These are phyloP conservation scores for Symphodus melops DNA, from an alignment of 2,113 vertebrate genomes.

Conservation along the genomic window DNA sequence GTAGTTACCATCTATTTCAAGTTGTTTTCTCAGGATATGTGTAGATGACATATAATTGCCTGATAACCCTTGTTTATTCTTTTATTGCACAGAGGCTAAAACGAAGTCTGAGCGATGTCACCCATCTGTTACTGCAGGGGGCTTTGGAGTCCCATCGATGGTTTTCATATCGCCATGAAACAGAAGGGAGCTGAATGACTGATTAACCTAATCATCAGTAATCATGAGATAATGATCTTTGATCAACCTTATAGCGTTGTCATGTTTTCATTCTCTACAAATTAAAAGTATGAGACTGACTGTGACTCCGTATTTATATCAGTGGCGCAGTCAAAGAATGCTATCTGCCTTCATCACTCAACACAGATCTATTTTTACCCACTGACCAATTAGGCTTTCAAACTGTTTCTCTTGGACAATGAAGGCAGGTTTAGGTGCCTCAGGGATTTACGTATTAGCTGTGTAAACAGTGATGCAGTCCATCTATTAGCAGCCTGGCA, in stretches of 20 bases:
- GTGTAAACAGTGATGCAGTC: slow-evolving; percentile 45
- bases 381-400: slow-evolving; percentile 49
- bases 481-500: slow-evolving; percentile 38
- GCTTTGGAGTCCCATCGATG: too few relatives aligned
- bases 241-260: neutral
- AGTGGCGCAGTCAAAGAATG: slow-evolving; percentile 10
- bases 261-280: neutral
- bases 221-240: slow-evolving; percentile 9
- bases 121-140: too few relatives aligned
- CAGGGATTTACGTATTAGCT: slow-evolving; percentile 50
- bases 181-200: neutral
- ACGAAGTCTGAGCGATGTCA: too few relatives aligned
- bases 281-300: neutral
- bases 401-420: slow-evolving; percentile 33
- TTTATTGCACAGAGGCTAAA: neutral
- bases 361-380: slow-evolving; percentile 43
- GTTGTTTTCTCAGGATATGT: neutral
- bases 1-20: slow-evolving; percentile 8
- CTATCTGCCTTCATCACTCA: slow-evolving; percentile 34
- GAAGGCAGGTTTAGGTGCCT: slow-evolving; percentile 44
- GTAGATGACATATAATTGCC: neutral
- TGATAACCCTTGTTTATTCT: neutral
- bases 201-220: slow-evolving; percentile 18
- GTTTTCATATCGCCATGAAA: neutral
- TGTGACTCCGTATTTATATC: slow-evolving; percentile 2